Conservation (phyloP, 2,888 invertebrate species). For the Falcaria lacertinaria region DNA sequence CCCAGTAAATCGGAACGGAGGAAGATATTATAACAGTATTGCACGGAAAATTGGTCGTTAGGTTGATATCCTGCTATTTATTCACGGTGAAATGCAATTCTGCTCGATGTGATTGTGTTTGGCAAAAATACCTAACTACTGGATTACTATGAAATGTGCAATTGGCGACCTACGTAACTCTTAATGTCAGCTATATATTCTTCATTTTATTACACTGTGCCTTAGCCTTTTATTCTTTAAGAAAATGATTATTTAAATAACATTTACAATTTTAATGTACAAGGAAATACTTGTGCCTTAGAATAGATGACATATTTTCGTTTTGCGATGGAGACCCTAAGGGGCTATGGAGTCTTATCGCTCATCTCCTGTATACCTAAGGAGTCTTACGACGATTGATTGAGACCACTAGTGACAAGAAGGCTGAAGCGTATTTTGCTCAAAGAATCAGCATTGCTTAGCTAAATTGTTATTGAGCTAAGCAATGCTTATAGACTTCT, state of each 20-base stretch:
- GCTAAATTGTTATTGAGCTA: too few species aligned
- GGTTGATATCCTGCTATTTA: not conserved
- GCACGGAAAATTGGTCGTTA: slow-evolving; percentile 15
- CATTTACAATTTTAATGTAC: too few species aligned
- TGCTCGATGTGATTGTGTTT: not conserved
- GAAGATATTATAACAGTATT: slow-evolving; percentile 28
- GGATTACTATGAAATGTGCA: not conserved
- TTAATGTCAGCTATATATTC: not conserved
- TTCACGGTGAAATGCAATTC: slow-evolving; percentile 1
- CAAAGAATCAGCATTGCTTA: too few species aligned
- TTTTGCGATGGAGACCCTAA: too few species aligned
- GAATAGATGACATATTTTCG: too few species aligned
- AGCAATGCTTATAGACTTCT: too few species aligned
- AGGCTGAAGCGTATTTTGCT: too few species aligned
- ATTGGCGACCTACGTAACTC: not conserved
- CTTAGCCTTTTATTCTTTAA: not conserved
- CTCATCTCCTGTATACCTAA: too few species aligned
- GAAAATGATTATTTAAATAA: not conserved
- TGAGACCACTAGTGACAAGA: too few species aligned
- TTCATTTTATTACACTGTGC: not conserved
- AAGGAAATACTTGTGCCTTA: too few species aligned
- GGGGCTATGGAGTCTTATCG: too few species aligned
- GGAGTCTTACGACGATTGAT: too few species aligned
- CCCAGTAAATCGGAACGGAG: slow-evolving; percentile 33
- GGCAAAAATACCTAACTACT: not conserved